Base-by-base conservation (phyloP, 2,888 invertebrate species). In the Drosophila mimetica region DNA sequence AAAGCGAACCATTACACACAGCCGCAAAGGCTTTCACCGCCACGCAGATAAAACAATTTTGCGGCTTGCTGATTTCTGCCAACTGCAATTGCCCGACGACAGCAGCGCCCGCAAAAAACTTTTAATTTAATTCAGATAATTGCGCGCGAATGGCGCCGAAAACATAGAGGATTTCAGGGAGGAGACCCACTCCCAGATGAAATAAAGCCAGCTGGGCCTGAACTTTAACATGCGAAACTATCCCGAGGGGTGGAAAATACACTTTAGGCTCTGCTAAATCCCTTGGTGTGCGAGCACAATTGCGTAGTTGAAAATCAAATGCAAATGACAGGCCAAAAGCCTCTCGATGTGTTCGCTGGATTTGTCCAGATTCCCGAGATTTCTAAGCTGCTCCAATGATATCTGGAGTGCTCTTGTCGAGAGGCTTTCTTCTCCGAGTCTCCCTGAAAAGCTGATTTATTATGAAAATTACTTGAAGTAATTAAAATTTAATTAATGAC, bases 121-220 rank as follows among this genome's bases (percentile, higher is more conserved):
- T 87, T 84, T 70, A 63, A 87, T 67, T 71, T 71, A 63, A 76
- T 73, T 73, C 64, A 61, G 76, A 74, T 77, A 80, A 86, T 72
- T 80, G 66, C 46, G 51, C 41, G 57, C 37, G 28, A 72, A 52
- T 41, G 20, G 30, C 50, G 39, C 25, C 20, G 14, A 42, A 36
- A 41, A 48, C 36, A 18, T 44, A 22, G 55, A 25, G 39, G 18
- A 30, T 25, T 25, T 7, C 5, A 4, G 37, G 14, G 6, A 1
- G 9, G 7, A 8, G 4, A 14, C 4, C 30, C 28, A 42, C 20
- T n/a, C 16, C 39, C 22, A 13, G 55, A 44, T 48, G 37, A 16
- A 16, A 46, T 30, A 30, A 13, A 30, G 30, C 30, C 46, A 46
- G 16, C 7, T 16, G 11, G 57, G 54, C 44, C 37, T 54, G 44